A percentile compares a stretch with the other conserved stretches of the same genome.
phyloP scores from a whole-genome alignment of 2,113 vertebrate genomes.

The Callocephalon fimbriatum region DNA sequence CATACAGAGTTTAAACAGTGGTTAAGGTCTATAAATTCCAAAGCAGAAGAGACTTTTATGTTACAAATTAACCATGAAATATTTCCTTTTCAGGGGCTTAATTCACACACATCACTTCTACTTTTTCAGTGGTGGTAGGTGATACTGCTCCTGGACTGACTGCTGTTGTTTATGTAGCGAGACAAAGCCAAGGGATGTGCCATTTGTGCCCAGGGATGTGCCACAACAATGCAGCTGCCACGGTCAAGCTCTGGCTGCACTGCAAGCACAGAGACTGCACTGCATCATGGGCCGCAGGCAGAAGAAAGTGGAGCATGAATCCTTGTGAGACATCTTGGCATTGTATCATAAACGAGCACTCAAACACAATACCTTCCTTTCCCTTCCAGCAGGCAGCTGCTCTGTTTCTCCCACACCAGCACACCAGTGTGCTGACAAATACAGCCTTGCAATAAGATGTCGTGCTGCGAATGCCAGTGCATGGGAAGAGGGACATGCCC shows the following conservation, averaged over 20 bases:
- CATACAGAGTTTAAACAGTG: background rate
- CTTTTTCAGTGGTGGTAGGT: background rate
- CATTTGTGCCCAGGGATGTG: fast-evolving
- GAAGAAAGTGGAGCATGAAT: background rate
- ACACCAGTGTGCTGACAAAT: fast-evolving
- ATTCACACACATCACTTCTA: background rate
- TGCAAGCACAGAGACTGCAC: fast-evolving
- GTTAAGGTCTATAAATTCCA: background rate
- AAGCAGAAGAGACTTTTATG: background rate
- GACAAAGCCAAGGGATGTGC: background rate
- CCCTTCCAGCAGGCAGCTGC: background rate
- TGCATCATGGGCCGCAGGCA: fast-evolving
- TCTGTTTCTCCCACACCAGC: background rate
- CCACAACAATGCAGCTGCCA: fast-evolving
- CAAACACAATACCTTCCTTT: background rate
- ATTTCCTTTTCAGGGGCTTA: background rate
- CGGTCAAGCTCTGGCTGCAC: background rate
- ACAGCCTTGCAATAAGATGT: background rate
- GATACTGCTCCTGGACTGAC: fast-evolving
- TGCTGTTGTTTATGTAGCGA: fast-evolving
- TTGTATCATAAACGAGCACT: background rate
- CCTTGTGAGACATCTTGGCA: background rate
- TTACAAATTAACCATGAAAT: background rate
- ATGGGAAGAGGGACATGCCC: fast-evolving
- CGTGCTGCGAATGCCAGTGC: fast-evolving